A percentile compares a stretch with the other conserved stretches of the same genome.
phyloP scores from a whole-genome alignment of 2,888 invertebrate genomes.

The Oxycera nigricornis region DNA sequence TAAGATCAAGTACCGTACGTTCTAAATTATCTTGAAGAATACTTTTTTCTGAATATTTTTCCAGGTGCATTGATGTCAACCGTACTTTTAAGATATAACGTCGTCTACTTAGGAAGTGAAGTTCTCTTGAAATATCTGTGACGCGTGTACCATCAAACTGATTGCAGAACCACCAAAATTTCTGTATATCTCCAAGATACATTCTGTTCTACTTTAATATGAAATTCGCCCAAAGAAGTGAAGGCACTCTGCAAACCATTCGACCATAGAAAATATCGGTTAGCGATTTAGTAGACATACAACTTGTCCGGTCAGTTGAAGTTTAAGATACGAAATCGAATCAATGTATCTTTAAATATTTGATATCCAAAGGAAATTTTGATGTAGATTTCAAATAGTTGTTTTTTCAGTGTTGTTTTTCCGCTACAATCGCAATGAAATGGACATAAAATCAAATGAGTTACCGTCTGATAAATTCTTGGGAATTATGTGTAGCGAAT shows the following conservation, averaged over 20 bases:
- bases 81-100: not conserved
- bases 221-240: slow-evolving; percentile 5
- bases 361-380: slow-evolving; percentile 8
- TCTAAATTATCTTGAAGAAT: not conserved
- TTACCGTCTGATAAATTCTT: not conserved
- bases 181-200: not conserved
- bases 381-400: not conserved
- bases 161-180: not conserved
- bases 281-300: not conserved
- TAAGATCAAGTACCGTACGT: not conserved
- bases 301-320: not conserved
- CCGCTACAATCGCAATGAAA: not conserved
- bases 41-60: too few relatives aligned
- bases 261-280: not conserved
- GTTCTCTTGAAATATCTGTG: not conserved
- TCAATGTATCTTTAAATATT: not conserved
- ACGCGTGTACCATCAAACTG: not conserved
- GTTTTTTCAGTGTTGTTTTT: not conserved
- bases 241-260: not conserved
- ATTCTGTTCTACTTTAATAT: not conserved
- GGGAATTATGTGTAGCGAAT: not conserved
- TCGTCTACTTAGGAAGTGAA: not conserved
- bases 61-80: slow-evolving; percentile 24
- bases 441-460: too few relatives aligned
- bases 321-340: not conserved